Base-by-base conservation (phyloP, 2,113 vertebrate genomes). In the Forbesichthys agassizii region DNA sequence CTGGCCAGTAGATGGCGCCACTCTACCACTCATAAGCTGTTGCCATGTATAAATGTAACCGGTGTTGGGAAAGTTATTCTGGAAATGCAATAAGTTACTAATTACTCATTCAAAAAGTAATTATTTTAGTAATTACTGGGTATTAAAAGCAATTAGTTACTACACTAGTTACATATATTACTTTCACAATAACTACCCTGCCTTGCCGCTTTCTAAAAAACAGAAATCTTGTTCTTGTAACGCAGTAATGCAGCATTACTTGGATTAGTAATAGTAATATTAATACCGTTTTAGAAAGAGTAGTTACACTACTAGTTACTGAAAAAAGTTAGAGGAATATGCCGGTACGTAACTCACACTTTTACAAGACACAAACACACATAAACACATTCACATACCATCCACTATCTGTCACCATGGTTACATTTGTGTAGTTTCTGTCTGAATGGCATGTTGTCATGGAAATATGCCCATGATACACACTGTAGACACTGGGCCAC, bases 371-470 rank as follows among this genome's bases (percentile, higher is more conserved):
- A 75, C 58, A 13, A 36, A 10, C 36, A 57, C 61, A 47, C 52
- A 16, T 42, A 56, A 7, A 48, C 20, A 47, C 63, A 11, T 27
- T 20, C 56, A 56, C 11, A 9, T 33, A 0, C 18, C 18, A 82
- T 3, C 58, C 72, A 64, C 67, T 61, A 78, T 11, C n/a, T 9
- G 58, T 66, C 74, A 81, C 77, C n/a, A 64, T 77, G 71, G 73
- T 61, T 77, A 82, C 75, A 79, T 90, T 82, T 90, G 83, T 90
- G 84, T 82, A 67, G 67, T 82, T 78, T 83, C 90, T 89, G 89
- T 91, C 82, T 88, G 85, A 81, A 63, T 1, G 52, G 18, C 33
- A 48, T 89, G 88, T 89, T 89, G 86, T 85, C 68, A 8, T 90
- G 89, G 91, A 83, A 53, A 67, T 61, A 53, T 4, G 67, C 57